Evolutionary conservation across 2,888 invertebrate genomes (phyloP), one percentile per base, ranked within the genome.

Genomic region (Harpalus rufipes): DNA sequence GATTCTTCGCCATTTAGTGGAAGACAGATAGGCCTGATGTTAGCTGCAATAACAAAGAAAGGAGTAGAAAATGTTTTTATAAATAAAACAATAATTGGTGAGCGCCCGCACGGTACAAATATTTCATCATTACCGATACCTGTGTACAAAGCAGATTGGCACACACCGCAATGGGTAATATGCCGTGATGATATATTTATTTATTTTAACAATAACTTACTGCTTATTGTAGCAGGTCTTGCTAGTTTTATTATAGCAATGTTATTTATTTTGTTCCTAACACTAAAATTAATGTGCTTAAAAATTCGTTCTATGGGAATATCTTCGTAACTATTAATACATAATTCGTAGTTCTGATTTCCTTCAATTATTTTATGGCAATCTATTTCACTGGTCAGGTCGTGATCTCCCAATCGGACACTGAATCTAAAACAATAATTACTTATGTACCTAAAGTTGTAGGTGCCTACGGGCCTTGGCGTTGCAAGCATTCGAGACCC

Each of bases 341-440:
- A 44, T 44, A 44, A 7, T 44, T 44, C 44, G 5, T 44, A 44
- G 7, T 10, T 44, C 5, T 44, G 44, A 10, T 4, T 44, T 10
- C 44, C 44, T 7, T 44, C 44, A 44, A 10, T 10, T 44, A 3
- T 44, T 44, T 44, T 44, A 10, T 5, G 44, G 86, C 93, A 93
- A 87, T 93, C 93, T 0, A 80, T 83, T 0, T 89, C 90, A 18
- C 90, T 89, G 0, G 87, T 87, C 0, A 90, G 91, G 88, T 93
- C 90, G 88, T 91, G 92, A 88, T 93, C 93, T 1, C 93, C 93
- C 0, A 93, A 89, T 74, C 91, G 87, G 0, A 90, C 89, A 56
- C 87, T 88, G 3, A 87, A 87, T 78, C 91, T 91, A 18, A 2
- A 41, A 59, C 21, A 44, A n/a, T n/a, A n/a, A n/a, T n/a, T n/a